Base-by-base conservation (phyloP, 2,888 invertebrate genomes). In the Sarcophaga carnaria region DNA sequence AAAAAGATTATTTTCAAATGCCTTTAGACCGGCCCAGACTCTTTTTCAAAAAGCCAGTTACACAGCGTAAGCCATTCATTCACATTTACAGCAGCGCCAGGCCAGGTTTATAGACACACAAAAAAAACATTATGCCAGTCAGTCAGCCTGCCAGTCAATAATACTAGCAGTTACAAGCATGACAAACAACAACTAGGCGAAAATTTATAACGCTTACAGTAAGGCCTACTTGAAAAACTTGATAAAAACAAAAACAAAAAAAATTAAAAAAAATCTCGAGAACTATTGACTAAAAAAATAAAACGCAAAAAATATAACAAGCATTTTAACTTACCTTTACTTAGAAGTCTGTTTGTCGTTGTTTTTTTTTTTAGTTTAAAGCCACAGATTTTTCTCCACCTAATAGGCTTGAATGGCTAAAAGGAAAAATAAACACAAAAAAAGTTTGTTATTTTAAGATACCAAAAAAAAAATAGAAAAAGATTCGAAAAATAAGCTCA, bases 121-220 rank as follows among this genome's bases (percentile, higher is more conserved):
- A 49, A 14, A 63, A 82, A 76, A 70, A 66, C 59, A 60, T 75
- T 54, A 71, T 59, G 64, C 64, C 79, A 85, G 47, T 74, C 75
- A 75, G 49, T 59, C 60, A 37, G 60, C 45, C 60, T 25, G 59
- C 22, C 59, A 72, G 27, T 59, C 59, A 72, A 54, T 11, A 54
- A 60, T 25, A 59, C 25, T 4, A 67, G 45, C 37, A 11, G 10
- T 10, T 22, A 22, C 22, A 22, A 27, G n/a, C 25, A 37, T 27
- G 5, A 20, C 17, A 64, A 60, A 75, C 76, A 83, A 83, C 77
- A 86, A 83, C 80, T 83, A 85, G 87, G 80, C 85, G 87, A 83
- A 88, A 83, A 88, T 88, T 87, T 87, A 88, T 88, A 85, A 86
- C 83, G 84, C 84, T 87, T 82, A 84, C 87, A 87, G 84, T 87